A percentile compares a stretch with the other conserved stretches of the same genome.
Conservation (phyloP, 2,797 vertebrate genomes). For the Lindbergichthys nudifrons region DNA sequence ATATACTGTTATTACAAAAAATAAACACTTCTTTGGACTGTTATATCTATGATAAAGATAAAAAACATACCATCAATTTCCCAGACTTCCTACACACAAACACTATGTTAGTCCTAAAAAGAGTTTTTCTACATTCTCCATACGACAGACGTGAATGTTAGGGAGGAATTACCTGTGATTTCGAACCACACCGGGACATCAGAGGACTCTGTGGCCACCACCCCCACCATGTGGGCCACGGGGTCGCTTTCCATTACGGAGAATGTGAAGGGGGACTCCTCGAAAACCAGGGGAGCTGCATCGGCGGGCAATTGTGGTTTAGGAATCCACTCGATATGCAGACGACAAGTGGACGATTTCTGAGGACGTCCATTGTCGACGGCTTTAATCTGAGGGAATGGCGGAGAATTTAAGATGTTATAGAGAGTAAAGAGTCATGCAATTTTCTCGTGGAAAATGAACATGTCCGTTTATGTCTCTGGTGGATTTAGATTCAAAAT, state of each 20-base stretch:
- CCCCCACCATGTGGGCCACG: slow-evolving; percentile 96
- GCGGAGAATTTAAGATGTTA: slow-evolving; percentile 30
- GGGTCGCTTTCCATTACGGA: slow-evolving; percentile 98
- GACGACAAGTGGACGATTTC: slow-evolving; percentile 92
- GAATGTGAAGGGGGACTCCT: slow-evolving; percentile 92
- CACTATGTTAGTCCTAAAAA: slow-evolving; percentile 28
- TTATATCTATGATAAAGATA: not conserved
- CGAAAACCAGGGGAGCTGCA: slow-evolving; percentile 88
- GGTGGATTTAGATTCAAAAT: not conserved
- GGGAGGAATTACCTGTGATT: slow-evolving; percentile 89
- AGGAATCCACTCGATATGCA: slow-evolving; percentile 97
- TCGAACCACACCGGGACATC: slow-evolving; percentile 95
- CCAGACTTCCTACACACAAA: too few species aligned
- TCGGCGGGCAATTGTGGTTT: slow-evolving; percentile 85
- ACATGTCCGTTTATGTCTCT: slow-evolving; percentile 14
- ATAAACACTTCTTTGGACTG: not conserved
- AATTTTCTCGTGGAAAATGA: slow-evolving; percentile 21
- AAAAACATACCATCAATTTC: not conserved
- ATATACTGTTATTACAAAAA: not conserved
- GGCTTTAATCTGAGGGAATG: slow-evolving; percentile 91
- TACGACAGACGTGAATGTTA: not conserved
- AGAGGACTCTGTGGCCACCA: slow-evolving; percentile 91
- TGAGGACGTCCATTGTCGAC: slow-evolving; percentile 98
- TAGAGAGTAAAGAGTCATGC: slow-evolving; percentile 8
- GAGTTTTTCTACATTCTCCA: not conserved